Base-by-base conservation (phyloP, 2,797 vertebrate genomes). In the Malacoctenus gilli region DNA sequence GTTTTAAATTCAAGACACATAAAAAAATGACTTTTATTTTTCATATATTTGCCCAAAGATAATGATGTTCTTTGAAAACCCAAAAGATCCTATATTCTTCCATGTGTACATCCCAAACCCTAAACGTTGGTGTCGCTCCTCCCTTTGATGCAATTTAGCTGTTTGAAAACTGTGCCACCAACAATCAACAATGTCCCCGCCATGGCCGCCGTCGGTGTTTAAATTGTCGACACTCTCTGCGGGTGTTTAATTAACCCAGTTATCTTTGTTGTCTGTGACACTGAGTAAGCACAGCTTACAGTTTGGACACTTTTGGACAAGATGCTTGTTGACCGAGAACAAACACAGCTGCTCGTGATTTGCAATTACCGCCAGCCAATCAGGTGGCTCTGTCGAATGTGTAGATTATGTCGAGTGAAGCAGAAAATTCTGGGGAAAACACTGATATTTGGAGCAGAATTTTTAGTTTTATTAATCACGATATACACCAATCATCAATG, bases 321-420 rank as follows among this genome's bases (percentile, higher is more conserved):
- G 2, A 0, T 55, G 57, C 43, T 18, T 28, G 30, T n/a, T 5
- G 14, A 43, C 8, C 11, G 23, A 23, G 35, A 57, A 18, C 11
- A 34, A 63, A 41, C 4, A 5, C 20, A 47, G 47, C 36, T 47
- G 31, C 12, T 10, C 8, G 16, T 28, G 15, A 30, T 30, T 40
- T 34, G 15, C n/a, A 23, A 18, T 47, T 8, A 32, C 25, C 4
- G 12, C 10, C 25, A 30, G 34, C 15, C 38, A 60, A 60, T 59
- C 13, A 30, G 5, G 32, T 13, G 18, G 3, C 4, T 2, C 18
- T 11, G 15, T 23, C 23, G 12, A n/a, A 4, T 35, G 6, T 14
- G 10, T 10, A 16, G 22, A 15, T 18, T n/a, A 8, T 4, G 18
- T 5, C 10, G 30, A 23, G 14, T 22, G 23, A 44, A 13, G 31